Base-by-base conservation (phyloP, 2,113 vertebrate species). In the Menidia beryllina region DNA sequence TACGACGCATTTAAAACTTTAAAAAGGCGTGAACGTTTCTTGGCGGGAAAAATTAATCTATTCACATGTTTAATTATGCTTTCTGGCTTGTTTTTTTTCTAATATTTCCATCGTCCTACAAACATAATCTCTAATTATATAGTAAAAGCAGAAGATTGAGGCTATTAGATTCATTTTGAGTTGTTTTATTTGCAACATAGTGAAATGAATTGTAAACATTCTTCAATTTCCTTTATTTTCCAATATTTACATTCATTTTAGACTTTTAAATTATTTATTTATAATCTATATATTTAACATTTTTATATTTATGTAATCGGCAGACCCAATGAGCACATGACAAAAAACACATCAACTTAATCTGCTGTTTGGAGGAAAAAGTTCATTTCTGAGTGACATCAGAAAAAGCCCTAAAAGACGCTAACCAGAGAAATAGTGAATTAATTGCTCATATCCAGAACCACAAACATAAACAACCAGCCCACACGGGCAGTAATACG, bases 301-400 rank as follows among this genome's bases (percentile, higher is more conserved):
- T 39, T 58, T 49, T n/a, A n/a, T n/a, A n/a, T n/a, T n/a, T n/a
- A n/a, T n/a, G n/a, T n/a, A n/a, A n/a, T n/a, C n/a, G n/a, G n/a
- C n/a, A n/a, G n/a, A 15, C 30, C 50, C 17, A 21, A 11, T 7
- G 1, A 58, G 19, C 1, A n/a, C 41, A 39, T 45, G 15, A 43
- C 7, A 24, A 3, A 3, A 59, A 38, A 27, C 1, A 5, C 19
- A 26, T 20, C 15, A 50, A 30, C 10, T 25, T 14, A 14, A 39
- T 21, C 27, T 20, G 1, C 0, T 25, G 17, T n/a, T 24, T n/a
- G 41, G 23, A 36, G 34, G 25, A 7, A 54, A 26, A 21, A 26
- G 54, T 20, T 48, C 51, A 56, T 67, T 58, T 67, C 52, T 58
- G 14, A 70, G 70, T 48, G 20, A 39, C 10, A 39, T 9, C 10